Base-by-base conservation (phyloP, 1,140 invertebrate genomes). In the Calephelis nemesis region DNA sequence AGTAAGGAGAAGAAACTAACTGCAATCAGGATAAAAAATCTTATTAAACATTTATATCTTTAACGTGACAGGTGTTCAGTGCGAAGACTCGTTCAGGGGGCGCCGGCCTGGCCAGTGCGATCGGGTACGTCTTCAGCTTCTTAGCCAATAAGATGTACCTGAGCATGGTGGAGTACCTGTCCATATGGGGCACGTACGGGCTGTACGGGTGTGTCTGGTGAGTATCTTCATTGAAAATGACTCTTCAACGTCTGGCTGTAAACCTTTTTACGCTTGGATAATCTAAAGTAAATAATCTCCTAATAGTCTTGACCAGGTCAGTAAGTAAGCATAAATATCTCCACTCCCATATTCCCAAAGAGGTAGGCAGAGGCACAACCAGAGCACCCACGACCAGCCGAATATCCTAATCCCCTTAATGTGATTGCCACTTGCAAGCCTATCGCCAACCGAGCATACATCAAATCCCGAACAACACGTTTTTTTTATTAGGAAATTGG, bases 131-230 rank as follows among this genome's bases (percentile, higher is more conserved):
- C 9, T 94, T 96, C 71, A 93, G 93, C 0, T 96, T 96, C 64
- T 80, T 95, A 11, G 92, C 95, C 5, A 97, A 96, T 76, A 96
- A 96, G 82, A 86, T 93, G 39, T 96, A 95, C 72, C 87, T 96
- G 7, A 92, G 90, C 65, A 95, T 96, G 93, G 84, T 95, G 0
- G 81, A 92, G 7, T 76, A 79, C 0, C 77, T 96, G 30, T 94
- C 94, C 0, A 83, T 96, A 15, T 93, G 94, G 15, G 95, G 95
- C 4, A 95, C 94, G 0, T 96, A 96, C 74, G 92, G 94, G 42
- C 93, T 96, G 1, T 91, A 91, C 65, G 81, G 84, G 1, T 58
- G 81, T 39, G 71, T 89, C 11, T 78, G 81, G 87, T 90, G 45
- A 66, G 65, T 65, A 7, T 5, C 30, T 4, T 19, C 13, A 30